Evolutionary conservation across 2,113 vertebrate genomes (phyloP).

Genomic region (Ptyas mucosa): DNA sequence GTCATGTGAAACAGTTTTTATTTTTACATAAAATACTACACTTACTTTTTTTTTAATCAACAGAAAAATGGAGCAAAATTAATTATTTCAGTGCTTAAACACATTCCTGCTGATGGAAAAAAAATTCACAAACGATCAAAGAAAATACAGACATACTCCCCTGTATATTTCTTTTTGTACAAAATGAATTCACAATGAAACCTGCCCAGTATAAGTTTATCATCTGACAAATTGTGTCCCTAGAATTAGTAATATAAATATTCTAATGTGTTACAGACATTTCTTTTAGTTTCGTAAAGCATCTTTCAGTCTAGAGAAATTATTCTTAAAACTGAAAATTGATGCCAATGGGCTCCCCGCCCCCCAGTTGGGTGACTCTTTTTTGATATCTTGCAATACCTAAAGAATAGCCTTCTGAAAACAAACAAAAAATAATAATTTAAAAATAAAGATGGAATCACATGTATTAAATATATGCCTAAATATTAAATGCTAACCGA

Average conservation of each 20-base stretch:
- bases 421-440: slow-evolving; percentile 25
- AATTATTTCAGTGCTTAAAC: neutral
- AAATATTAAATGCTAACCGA: slow-evolving; percentile 30
- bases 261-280: slow-evolving; percentile 24
- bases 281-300: slow-evolving; percentile 17
- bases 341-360: neutral
- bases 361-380: neutral
- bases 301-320: slow-evolving; percentile 28
- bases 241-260: slow-evolving; percentile 23
- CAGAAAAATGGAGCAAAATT: neutral
- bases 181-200: slow-evolving; percentile 32
- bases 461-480: slow-evolving; percentile 36
- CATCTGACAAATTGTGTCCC: slow-evolving; percentile 7
- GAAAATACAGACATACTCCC: neutral
- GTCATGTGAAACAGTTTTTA: neutral
- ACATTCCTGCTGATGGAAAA: neutral
- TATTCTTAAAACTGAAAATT: slow-evolving; percentile 40
- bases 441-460: slow-evolving; percentile 30
- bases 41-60: neutral
- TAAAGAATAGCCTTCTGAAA: neutral
- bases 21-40: neutral
- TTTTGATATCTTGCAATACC: slow-evolving; percentile 13
- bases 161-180: neutral
- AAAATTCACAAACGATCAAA: neutral
- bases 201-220: slow-evolving; percentile 26